Evolutionary conservation across 2,113 vertebrate species (phyloP), one percentile per base, ranked within the genome.

Genomic region (Astur gentilis): DNA sequence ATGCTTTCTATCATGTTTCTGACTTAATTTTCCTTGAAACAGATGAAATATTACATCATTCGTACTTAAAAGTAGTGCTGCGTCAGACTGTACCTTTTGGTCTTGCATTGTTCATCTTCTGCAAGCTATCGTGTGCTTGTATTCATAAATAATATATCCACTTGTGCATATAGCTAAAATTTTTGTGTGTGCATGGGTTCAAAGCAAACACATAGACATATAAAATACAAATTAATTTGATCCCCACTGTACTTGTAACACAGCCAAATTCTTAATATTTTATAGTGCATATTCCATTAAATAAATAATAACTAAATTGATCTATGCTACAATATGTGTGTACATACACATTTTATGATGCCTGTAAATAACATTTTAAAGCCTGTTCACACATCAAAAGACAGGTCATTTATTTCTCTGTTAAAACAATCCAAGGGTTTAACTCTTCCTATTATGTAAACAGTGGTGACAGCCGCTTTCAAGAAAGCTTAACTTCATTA

Each of bases 391-490:
- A 89, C 90, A 73, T 79, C 78, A 94, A 96, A 85, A 83, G 80
- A 84, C 79, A 87, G 44, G 73, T 95, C 91, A 86, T 94, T 96
- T 98, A 97, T 91, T 96, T 98, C 87, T 95, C 65, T 95, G 61
- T 76, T 91, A 94, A 94, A 96, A 93, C 40, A 79, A 94, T 95
- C 87, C 94, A 87, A 92, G 52, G 60, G 55, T 81, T 96, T 93
- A 96, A 89, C 82, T 95, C 54, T 77, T 87, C 87, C 61, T 88
- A 89, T 83, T 87, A 85, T 95, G 89, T 95, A 95, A 97, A 97
- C 93, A 97, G 81, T 96, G 87, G 82, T 90, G 89, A 93, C n/a
- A 78, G 61, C 40, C 0, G 21, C 84, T 96, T 96, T 95, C 70
- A 93, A 94, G 95, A 87, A 93, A 92, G 85, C 64, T 91, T 90